Base-by-base conservation (phyloP, 2,888 invertebrate species). In the Noctua fimbriata region DNA sequence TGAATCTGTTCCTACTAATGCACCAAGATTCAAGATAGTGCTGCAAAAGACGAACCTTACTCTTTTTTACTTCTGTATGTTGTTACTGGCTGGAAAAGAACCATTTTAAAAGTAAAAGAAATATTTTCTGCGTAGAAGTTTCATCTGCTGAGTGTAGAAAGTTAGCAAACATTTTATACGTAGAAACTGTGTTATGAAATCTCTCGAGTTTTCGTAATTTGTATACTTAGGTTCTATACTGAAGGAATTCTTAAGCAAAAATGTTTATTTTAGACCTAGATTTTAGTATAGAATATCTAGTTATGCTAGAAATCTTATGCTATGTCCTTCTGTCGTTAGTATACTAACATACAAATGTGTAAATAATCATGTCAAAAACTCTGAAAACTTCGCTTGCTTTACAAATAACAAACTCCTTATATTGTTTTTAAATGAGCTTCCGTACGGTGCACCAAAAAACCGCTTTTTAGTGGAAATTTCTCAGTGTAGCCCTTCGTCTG, bases 81-180 rank as follows among this genome's bases (percentile, higher is more conserved):
- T 4, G 24, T 24, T 18, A 49, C 5, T 41, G 32, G 14, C 69
- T 83, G 41, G 9, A 63, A 76, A 71, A 12, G 14, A 67, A 66
- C 47, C 4, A 60, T 70, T 74, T 79, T 32, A 32, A 60, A 79
- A 85, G 32, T 44, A 71, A 55, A 71, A 74, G 5, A 71, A 63
- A 28, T 66, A 67, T 74, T 69, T 71, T 55, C 32, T 49, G 36
- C 32, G n/a, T 7, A 10, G 36, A 41, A 63, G 32, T 71, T 82
- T 67, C n/a, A 28, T 69, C 36, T 49, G 69, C 49, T 18, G 60
- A 82, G 47, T 47, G 28, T 73, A 28, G 58, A 66, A 81, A 83
- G 49, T 76, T 77, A 32, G 24, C n/a, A 60, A 76, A 70, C 41
- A 79, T 74, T 58, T 66, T 65, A 79, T 73, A 81, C 16, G 21